These are phyloP conservation scores for Beaufortia kweichowensis DNA, from an alignment of 2,113 vertebrate species.

Conservation along the genomic window DNA sequence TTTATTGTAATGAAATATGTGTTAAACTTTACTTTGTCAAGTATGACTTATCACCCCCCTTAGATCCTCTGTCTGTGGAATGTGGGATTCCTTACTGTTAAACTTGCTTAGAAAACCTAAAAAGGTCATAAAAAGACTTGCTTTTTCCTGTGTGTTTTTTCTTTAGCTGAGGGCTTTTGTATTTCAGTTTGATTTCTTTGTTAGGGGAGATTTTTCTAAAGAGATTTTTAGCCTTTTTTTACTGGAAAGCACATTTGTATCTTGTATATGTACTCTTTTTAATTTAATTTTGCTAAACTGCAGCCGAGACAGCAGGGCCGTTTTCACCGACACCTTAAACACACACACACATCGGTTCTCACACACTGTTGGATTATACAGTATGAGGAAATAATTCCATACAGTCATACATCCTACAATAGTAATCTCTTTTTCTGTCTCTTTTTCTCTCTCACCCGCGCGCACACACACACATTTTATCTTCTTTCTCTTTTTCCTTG, in stretches of 20 bases:
- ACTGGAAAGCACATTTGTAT: constrained; percentile 35
- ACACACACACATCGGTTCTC: constrained; percentile 19
- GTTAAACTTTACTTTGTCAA: constrained; percentile 35
- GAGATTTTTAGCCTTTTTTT: constrained; percentile 1
- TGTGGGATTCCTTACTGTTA: constrained; percentile 35
- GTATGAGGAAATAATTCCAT: constrained; percentile 45
- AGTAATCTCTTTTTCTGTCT: constrained; percentile 8
- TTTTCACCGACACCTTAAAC: constrained; percentile 32
- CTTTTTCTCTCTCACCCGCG: not conserved
- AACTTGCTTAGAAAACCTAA: constrained; percentile 28
- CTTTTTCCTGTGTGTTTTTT: not conserved
- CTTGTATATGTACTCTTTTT: constrained; percentile 30
- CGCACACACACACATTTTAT: constrained; percentile 25
- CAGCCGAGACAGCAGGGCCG: constrained; percentile 17
- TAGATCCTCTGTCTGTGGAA: constrained; percentile 36
- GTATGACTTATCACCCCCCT: constrained; percentile 43
- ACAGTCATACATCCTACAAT: constrained; percentile 40
- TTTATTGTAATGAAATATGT: constrained; percentile 46
- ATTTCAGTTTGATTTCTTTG: constrained; percentile 30
- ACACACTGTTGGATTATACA: constrained; percentile 16
- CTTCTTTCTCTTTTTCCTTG: constrained; percentile 56
- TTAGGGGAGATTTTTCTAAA: constrained; percentile 3
- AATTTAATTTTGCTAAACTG: constrained; percentile 38
- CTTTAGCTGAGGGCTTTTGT: constrained; percentile 4
- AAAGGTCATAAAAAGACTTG: constrained; percentile 28